Evolutionary conservation across 1,140 invertebrate genomes (phyloP).

Genomic region (Diprion similis): DNA sequence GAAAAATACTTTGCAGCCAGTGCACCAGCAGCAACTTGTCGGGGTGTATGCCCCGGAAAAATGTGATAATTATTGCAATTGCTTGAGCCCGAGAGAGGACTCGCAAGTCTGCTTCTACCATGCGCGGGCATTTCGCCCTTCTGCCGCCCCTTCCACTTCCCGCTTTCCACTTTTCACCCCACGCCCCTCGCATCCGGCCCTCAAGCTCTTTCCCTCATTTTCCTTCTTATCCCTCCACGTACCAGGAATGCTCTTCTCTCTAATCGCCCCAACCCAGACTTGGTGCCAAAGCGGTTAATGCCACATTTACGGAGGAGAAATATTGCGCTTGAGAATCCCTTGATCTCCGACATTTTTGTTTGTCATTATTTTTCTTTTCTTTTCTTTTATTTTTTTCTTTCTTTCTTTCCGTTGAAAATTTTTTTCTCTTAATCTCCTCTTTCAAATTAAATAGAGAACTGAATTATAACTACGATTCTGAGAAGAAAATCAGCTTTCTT

Average conservation of each 20-base stretch:
- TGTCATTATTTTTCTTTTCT: background rate
- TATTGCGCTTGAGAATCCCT: background rate
- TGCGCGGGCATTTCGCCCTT: background rate
- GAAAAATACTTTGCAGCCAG: constrained; percentile 47
- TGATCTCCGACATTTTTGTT: background rate
- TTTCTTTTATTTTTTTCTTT: background rate
- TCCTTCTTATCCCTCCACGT: background rate
- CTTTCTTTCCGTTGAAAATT: too few species aligned
- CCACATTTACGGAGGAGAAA: constrained; percentile 1
- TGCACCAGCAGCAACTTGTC: background rate
- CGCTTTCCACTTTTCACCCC: background rate
- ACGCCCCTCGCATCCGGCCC: background rate
- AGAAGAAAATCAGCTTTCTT: too few species aligned
- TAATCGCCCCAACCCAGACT: background rate
- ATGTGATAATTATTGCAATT: background rate
- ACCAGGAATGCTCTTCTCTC: background rate
- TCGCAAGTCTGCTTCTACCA: background rate
- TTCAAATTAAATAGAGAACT: too few species aligned
- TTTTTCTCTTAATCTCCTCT: too few species aligned
- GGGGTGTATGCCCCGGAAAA: background rate
- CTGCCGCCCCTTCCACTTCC: background rate
- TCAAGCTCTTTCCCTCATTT: background rate
- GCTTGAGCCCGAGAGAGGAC: background rate
- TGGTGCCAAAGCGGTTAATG: constrained; percentile 1
- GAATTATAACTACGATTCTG: too few species aligned